These are phyloP conservation scores for Pelobates fuscus DNA, from an alignment of 2,113 vertebrate species.

Conservation along the genomic window DNA sequence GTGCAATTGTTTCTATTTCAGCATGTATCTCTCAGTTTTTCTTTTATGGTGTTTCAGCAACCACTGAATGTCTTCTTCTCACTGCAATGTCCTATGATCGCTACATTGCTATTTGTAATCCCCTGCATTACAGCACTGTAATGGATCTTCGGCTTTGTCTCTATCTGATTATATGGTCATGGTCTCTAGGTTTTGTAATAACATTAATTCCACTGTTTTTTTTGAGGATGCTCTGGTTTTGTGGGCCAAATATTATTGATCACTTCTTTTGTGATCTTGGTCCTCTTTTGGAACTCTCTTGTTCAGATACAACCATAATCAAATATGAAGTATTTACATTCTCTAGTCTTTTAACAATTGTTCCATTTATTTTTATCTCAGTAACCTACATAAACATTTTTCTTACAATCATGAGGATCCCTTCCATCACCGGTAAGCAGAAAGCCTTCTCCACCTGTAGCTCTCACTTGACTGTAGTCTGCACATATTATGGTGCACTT, in stretches of 20 bases:
- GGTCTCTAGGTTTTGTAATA: not conserved
- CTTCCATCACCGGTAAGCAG: constrained; percentile 30
- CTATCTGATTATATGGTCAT: constrained; percentile 41
- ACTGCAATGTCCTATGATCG: constrained; percentile 54
- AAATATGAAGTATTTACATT: constrained; percentile 23
- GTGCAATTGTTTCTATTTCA: not conserved
- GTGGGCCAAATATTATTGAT: constrained; percentile 49
- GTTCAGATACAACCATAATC: constrained; percentile 45
- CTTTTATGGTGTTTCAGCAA: constrained; percentile 19
- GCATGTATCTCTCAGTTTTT: constrained; percentile 19
- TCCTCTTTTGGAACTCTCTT: constrained; percentile 40
- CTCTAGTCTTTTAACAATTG: not conserved
- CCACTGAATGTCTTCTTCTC: constrained; percentile 53
- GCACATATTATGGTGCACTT: constrained; percentile 45
- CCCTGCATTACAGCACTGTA: constrained; percentile 48
- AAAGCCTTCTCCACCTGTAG: constrained; percentile 39
- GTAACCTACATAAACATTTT: constrained; percentile 29
- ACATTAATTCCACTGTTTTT: constrained; percentile 52
- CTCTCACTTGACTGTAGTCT: constrained; percentile 47
- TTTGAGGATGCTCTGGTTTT: constrained; percentile 53
- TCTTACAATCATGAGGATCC: constrained; percentile 26
- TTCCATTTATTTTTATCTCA: constrained; percentile 37
- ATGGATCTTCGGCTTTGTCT: constrained; percentile 34
- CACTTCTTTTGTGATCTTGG: constrained; percentile 60
- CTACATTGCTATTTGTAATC: constrained; percentile 53